A percentile compares a stretch with the other conserved stretches of the same genome.
phyloP scores from a whole-genome alignment of 2,797 vertebrate species.

The Acanthurus leucopareius region DNA sequence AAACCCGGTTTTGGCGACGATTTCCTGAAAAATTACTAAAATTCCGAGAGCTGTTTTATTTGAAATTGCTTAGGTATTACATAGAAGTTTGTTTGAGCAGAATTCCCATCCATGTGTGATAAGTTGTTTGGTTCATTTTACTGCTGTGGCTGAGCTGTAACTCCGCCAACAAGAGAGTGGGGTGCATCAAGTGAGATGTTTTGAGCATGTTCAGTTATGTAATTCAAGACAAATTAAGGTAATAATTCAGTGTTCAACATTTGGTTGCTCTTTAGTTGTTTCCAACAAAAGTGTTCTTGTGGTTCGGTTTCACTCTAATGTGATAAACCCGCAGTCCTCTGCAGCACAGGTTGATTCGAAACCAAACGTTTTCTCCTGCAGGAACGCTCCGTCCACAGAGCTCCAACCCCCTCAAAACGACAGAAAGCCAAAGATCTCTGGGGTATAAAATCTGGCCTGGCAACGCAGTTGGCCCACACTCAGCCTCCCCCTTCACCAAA shows the following conservation, averaged over 20 bases:
- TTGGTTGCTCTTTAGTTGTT: slow-evolving; percentile 42
- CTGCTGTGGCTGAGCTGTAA: slow-evolving; percentile 41
- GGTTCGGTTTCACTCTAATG: slow-evolving; percentile 51
- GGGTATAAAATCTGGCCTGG: slow-evolving; percentile 70
- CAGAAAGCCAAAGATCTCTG: slow-evolving; percentile 63
- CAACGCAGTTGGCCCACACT: slow-evolving; percentile 44
- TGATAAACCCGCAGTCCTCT: slow-evolving; percentile 58
- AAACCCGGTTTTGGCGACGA: slow-evolving; percentile 55
- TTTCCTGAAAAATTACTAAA: slow-evolving; percentile 60
- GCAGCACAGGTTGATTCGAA: slow-evolving; percentile 52
- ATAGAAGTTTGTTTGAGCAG: slow-evolving; percentile 49
- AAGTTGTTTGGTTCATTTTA: slow-evolving; percentile 49
- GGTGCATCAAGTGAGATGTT: slow-evolving; percentile 21
- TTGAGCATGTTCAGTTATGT: slow-evolving; percentile 36
- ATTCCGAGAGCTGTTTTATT: slow-evolving; percentile 67
- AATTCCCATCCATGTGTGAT: slow-evolving; percentile 57
- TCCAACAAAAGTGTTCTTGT: slow-evolving; percentile 53
- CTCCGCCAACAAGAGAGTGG: slow-evolving; percentile 24
- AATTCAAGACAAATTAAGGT: slow-evolving; percentile 48
- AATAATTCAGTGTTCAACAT: slow-evolving; percentile 45
- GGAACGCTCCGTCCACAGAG: slow-evolving; percentile 39
- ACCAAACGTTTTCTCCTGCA: slow-evolving; percentile 51
- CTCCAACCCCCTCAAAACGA: slow-evolving; percentile 31
- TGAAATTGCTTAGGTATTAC: slow-evolving; percentile 51
- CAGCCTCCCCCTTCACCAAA: slow-evolving; percentile 41